Evolutionary conservation across 2,113 vertebrate species (phyloP), one percentile per base, ranked within the genome.

Genomic region (Python bivittatus): DNA sequence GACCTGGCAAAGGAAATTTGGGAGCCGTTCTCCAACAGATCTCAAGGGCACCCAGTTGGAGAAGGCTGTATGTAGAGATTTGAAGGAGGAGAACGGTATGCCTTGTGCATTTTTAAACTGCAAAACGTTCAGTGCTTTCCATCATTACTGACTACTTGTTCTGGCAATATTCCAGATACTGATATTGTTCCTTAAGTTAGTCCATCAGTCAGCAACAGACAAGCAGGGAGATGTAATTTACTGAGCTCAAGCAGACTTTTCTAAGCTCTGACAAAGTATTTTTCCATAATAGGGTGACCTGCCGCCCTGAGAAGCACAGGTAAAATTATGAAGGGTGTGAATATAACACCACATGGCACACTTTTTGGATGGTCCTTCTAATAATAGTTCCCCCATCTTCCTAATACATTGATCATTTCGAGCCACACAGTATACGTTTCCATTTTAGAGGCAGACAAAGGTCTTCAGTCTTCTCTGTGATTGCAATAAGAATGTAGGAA

Each of bases 181-280:
- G 96, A 97, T 97, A 97, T 97, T 97, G 96, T 97, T 97, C 96
- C 95, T 95, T 97, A 96, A 97, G 95, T 97, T 96, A 93, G 79
- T 91, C 95, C 97, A 97, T 97, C 96, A 96, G 95, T 97, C 96
- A 97, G 94, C 94, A 95, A 85, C 92, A 0, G 96, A 96, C 96
- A 97, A 95, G 96, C 95, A 95, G 96, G 94, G 95, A 96, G 96
- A 93, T 96, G 96, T 96, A 97, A 97, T 97, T 97, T 97, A 94
- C 96, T 94, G 96, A 95, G 93, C 95, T 96, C 95, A 95, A 96
- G 95, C 91, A 91, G 79, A 91, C 38, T 96, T 97, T 96, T 96
- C 91, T 90, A 95, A 94, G 95, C 95, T 95, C 94, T 97, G 95
- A 97, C 95, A 91, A 94, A 97, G 95, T 97, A 95, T 83, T 97